Conservation (phyloP, 1,140 invertebrate genomes). For the Armadillidium nasatum region DNA sequence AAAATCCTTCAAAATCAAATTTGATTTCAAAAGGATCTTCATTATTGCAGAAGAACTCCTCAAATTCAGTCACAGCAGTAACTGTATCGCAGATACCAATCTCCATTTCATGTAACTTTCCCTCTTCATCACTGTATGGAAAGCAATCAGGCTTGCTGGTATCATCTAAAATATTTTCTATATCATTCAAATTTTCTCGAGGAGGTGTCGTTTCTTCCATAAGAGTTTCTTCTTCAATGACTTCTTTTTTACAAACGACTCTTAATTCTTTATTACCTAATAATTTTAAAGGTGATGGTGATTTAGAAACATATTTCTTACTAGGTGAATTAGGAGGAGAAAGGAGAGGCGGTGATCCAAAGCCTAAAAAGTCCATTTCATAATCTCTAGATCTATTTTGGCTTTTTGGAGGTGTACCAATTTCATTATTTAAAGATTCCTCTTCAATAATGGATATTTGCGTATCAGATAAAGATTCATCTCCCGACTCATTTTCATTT, state of each 20-base stretch:
- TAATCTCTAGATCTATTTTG: background rate
- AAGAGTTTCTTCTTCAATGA: background rate
- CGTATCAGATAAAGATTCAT: too few relatives aligned
- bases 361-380: constrained; percentile 3
- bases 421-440: background rate
- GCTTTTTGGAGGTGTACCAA: background rate
- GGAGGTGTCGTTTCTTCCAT: background rate
- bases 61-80: constrained; percentile 1
- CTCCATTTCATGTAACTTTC: background rate
- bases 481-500: background rate
- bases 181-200: background rate
- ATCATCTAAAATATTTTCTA: background rate
- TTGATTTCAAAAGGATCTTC: background rate
- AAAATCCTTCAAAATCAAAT: constrained; percentile 5
- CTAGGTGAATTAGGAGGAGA: background rate
- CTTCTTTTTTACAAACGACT: background rate
- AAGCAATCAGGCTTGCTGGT: background rate
- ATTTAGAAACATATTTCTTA: background rate
- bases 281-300: background rate
- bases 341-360: background rate
- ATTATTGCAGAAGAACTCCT: background rate
- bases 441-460: background rate
- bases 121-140: background rate
- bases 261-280: background rate
- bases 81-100: background rate